Percentiles rank a stretch among this genome's conserved stretches.
Evolutionary conservation across 2,888 invertebrate species (phyloP).

Genomic region (Metopia argyrocephala): DNA sequence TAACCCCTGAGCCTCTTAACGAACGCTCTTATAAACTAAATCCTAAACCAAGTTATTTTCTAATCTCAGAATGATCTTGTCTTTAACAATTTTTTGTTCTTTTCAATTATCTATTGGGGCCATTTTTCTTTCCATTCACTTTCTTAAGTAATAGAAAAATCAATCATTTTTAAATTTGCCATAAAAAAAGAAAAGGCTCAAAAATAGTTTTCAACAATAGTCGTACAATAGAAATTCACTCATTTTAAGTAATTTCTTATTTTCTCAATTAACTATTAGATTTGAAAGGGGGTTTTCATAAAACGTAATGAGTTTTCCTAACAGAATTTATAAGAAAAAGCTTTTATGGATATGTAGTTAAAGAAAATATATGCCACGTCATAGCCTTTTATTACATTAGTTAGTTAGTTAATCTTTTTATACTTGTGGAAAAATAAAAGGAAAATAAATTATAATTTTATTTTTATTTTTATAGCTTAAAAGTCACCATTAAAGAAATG

Average conservation of each 20-base stretch:
- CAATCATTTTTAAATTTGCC: constrained; percentile 47
- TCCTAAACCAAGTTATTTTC: too few species aligned
- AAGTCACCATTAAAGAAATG: constrained; percentile 24
- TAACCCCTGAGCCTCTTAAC: too few species aligned
- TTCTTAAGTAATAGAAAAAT: constrained; percentile 26
- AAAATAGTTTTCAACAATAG: too few species aligned
- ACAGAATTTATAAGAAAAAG: constrained; percentile 17
- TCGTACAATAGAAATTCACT: neutral
- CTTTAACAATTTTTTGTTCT: constrained; percentile 17
- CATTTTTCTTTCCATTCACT: neutral
- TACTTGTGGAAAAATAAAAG: too few species aligned
- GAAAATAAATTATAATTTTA: too few species aligned
- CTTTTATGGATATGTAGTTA: neutral
- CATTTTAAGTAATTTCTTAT: constrained; percentile 21
- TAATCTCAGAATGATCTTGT: constrained; percentile 19
- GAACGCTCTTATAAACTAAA: too few species aligned
- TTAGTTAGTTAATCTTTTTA: neutral
- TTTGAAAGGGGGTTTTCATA: constrained; percentile 32
- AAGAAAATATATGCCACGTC: constrained; percentile 25
- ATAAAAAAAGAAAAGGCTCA: neutral
- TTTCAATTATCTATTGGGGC: neutral
- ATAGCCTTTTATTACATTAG: neutral
- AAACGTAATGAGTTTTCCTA: constrained; percentile 23
- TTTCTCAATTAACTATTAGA: neutral
- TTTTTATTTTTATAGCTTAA: constrained; percentile 39